Percentiles rank a stretch among this genome's conserved stretches.
Evolutionary conservation across 2,888 invertebrate genomes (phyloP).

Genomic region (Orthosia cruda): DNA sequence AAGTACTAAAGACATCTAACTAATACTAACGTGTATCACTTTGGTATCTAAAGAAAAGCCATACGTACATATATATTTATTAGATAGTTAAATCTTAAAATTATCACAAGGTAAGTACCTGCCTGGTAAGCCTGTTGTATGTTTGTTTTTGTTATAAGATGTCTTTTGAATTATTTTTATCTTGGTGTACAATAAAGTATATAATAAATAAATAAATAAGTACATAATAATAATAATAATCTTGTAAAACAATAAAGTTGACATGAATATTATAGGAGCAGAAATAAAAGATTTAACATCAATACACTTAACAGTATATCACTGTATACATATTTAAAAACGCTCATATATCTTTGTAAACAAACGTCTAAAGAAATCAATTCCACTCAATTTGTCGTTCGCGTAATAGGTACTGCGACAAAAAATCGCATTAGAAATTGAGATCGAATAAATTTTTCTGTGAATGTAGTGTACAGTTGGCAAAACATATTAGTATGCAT

Average conservation of each 20-base stretch:
- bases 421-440: slow-evolving; percentile 36
- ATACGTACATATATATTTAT: too few species aligned
- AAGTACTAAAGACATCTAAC: too few species aligned
- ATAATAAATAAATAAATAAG: too few species aligned
- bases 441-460: slow-evolving; percentile 4
- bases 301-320: slow-evolving; percentile 28
- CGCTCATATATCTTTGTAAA: slow-evolving; percentile 11
- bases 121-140: too few species aligned
- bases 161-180: too few species aligned
- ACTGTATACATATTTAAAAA: slow-evolving; percentile 23
- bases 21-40: too few species aligned
- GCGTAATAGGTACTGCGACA: not conserved
- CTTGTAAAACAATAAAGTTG: slow-evolving; percentile 12
- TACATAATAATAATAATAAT: not conserved
- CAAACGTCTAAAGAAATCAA: slow-evolving; percentile 12
- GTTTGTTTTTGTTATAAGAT: too few species aligned
- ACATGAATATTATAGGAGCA: slow-evolving; percentile 1
- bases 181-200: too few species aligned
- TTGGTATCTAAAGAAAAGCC: too few species aligned
- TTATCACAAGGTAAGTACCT: too few species aligned
- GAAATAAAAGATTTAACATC: slow-evolving; percentile 19
- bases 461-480: not conserved
- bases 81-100: too few species aligned
- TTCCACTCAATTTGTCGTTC: not conserved
- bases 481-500: too few species aligned